Base-by-base conservation (phyloP, 2,888 invertebrate species). In the Eupithecia centaureata region DNA sequence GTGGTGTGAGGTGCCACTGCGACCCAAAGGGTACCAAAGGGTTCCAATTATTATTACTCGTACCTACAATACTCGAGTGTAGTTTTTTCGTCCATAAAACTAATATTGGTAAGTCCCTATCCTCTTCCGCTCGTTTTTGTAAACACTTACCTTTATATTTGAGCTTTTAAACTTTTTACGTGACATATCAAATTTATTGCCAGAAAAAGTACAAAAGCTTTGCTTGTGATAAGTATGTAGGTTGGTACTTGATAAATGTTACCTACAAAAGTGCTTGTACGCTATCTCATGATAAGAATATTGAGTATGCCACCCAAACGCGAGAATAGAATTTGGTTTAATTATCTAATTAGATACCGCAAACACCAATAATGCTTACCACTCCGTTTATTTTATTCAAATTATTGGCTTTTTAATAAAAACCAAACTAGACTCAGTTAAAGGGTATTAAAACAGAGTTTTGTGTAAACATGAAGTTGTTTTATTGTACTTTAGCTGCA, bases 61-160 rank as follows among this genome's bases (percentile, higher is more conserved):
- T 52, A 56, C 54, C 54, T 56, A 28, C 87, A 89, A 89, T 88
- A 90, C 88, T 88, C 86, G 80, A 89, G 86, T 88, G 87, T 88
- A 87, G 83, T 87, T 93, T 93, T 93, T 92, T 92, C 86, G 86
- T 77, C 76, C 91, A 92, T 92, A 91, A 92, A 92, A 93, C 93
- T 92, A 93, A 93, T 92, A 93, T 93, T 92, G 90, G 89, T 89
- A 73, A 86, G 86, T 33, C 56, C 91, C 91, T 93, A 92, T 92
- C 93, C 93, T 90, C 89, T 93, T 93, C 93, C 93, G 93, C 82
- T 82, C 81, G 82, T 80, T 88, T 91, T 91, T 89, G 90, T 90
- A 87, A 89, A 89, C 89, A 87, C 83, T 81, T 80, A 87, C 86
- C 85, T 82, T 27, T 52, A 28, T 89, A 86, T 87, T 90, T 89